A percentile compares a stretch with the other conserved stretches of the same genome.
These are phyloP conservation scores for Elachura formosa DNA, from an alignment of 2,113 vertebrate genomes.

Conservation along the genomic window DNA sequence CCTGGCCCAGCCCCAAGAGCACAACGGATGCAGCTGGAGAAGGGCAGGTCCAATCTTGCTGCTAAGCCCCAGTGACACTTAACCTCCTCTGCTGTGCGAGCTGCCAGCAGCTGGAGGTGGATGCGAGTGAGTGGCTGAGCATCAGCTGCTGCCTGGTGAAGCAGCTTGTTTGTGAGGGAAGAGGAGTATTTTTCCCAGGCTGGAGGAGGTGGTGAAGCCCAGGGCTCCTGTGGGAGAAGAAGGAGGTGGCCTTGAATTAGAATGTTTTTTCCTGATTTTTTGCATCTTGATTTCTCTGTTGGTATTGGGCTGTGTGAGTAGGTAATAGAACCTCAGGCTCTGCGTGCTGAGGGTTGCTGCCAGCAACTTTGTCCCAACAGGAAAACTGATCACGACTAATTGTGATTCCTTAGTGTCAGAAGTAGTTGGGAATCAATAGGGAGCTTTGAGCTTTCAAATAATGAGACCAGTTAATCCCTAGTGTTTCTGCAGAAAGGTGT, in stretches of 20 bases:
- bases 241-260: neutral
- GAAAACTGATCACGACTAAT: neutral
- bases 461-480: neutral
- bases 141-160: slow-evolving; percentile 50
- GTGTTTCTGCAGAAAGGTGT: neutral
- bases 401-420: neutral
- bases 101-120: slow-evolving; percentile 22
- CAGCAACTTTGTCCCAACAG: neutral
- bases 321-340: neutral
- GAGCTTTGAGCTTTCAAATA: slow-evolving; percentile 1
- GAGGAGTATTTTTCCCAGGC: neutral
- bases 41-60: slow-evolving; percentile 58
- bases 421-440: neutral
- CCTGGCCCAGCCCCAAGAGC: slow-evolving; percentile 63
- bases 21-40: slow-evolving; percentile 71
- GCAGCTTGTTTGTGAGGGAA: neutral
- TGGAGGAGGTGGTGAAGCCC: neutral
- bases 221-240: neutral
- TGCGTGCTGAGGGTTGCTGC: neutral
- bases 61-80: slow-evolving; percentile 45
- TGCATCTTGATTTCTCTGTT: neutral
- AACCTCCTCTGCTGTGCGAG: slow-evolving; percentile 14
- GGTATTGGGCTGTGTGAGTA: neutral
- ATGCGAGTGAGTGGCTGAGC: neutral
- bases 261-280: neutral